Evolutionary conservation across 37 sponge, comb jelly and placozoan genomes (phyloP), one percentile per base, ranked within the genome.

Genomic region (Diacarnus erythraeanus): DNA sequence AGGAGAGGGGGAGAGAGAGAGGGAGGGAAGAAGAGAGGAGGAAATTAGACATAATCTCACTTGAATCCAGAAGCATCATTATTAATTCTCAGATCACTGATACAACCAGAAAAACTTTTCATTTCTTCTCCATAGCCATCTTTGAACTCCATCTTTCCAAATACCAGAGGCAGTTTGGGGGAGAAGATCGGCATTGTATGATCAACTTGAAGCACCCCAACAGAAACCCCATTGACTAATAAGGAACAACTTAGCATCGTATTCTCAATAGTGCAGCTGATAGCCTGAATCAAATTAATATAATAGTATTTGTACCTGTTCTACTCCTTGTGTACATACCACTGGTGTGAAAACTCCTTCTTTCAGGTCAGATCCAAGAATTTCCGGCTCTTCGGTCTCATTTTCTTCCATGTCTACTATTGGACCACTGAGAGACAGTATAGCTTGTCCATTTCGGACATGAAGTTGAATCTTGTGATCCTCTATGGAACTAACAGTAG

Each of bases 101-200:
- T 69, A 35, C 85, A 85, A 23, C 85, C 85, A 3, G 69, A 73
- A 71, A 85, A 85, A 29, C 85, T 70, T 3, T 76, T 35, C 21
- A 77, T n/a, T 77, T 85, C 78, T 20, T 70, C 63, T 10, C 17
- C 21, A 5, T 18, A 17, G 23, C 65, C 59, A n/a, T n/a, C n/a
- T n/a, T n/a, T n/a, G n/a, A n/a, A n/a, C 30, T 21, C 33, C 2
- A 33, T 73, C 56, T 40, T 72, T 18, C 82, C 82, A 42, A 82
- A 47, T 30, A 23, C 23, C 42, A 82, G 51, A 30, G 82, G 82
- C n/a, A 74, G 54, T 40, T 38, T n/a, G 17, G 82, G 82, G 56
- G 29, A 41, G 57, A 82, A 82, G 2, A 74, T 3, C 12, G 44
- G 9, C 0, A 2, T 6, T 22, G 37, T 64, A 29, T 37, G 68